Evolutionary conservation across 2,888 invertebrate genomes (phyloP).

Genomic region (Brachyptera putata): DNA sequence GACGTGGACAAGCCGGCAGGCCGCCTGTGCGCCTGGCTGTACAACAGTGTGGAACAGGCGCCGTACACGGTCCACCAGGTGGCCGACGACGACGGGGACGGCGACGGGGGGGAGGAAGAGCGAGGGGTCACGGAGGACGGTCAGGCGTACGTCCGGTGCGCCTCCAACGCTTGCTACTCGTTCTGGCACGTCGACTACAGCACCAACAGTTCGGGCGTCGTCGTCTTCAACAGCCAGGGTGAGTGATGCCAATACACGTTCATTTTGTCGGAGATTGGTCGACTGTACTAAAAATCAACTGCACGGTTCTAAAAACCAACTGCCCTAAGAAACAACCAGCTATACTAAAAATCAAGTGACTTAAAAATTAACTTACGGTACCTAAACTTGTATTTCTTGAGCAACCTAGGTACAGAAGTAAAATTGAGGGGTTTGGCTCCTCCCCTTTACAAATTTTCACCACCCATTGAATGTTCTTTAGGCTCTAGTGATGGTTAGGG

Average conservation of each 20-base stretch:
- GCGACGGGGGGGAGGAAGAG: not conserved
- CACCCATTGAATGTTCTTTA: no score
- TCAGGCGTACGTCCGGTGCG: conserved; percentile 33
- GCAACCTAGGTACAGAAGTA: no score
- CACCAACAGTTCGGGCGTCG: conserved; percentile 52
- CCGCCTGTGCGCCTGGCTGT: conserved; percentile 5
- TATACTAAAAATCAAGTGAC: no score
- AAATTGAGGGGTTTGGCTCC: no score
- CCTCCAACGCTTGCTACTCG: conserved; percentile 63
- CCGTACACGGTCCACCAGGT: conserved; percentile 7
- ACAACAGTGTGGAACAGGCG: conserved; percentile 1
- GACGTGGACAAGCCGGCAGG: not conserved
- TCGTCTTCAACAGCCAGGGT: conserved; percentile 67
- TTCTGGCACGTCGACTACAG: conserved; percentile 62
- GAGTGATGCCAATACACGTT: conserved; percentile 35
- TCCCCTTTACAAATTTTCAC: no score
- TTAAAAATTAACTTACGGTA: no score
- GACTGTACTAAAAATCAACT: no score
- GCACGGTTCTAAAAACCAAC: no score
- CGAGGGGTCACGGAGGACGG: not conserved
- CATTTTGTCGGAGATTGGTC: no score
- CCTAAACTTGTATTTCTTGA: no score
- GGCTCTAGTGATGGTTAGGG: no score
- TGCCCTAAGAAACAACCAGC: no score
- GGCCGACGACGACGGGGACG: conserved; percentile 2